Percentiles rank a stretch among this genome's conserved stretches.
phyloP scores from a whole-genome alignment of 1,140 invertebrate genomes.

The Tetramorium parvispinum region DNA sequence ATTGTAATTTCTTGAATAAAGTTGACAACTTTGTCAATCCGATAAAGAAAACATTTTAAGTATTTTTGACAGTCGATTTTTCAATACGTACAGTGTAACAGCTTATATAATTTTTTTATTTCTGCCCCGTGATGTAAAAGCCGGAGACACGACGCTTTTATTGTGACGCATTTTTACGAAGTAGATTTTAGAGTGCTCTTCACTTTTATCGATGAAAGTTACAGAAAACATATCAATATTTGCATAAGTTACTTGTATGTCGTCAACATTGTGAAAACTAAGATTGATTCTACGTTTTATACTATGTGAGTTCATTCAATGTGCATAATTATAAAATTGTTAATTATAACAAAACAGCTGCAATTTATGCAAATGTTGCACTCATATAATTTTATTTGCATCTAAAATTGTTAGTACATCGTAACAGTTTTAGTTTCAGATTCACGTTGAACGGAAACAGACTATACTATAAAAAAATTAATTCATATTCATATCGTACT shows the following conservation, averaged over 20 bases:
- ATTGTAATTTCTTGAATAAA: background rate
- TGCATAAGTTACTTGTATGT: background rate
- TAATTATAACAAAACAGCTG: background rate
- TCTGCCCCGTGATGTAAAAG: background rate
- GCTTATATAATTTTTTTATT: conserved; percentile 31
- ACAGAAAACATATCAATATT: conserved; percentile 40
- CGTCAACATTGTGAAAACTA: conserved; percentile 7
- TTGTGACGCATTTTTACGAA: conserved; percentile 30
- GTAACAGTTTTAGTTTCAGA: background rate
- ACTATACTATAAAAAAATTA: background rate
- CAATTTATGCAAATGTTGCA: no score
- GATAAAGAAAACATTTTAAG: background rate
- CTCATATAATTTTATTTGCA: background rate
- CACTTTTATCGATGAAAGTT: conserved; percentile 25
- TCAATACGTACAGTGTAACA: background rate
- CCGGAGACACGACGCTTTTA: conserved; percentile 10
- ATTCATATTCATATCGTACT: conserved; percentile 17
- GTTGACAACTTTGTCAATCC: background rate
- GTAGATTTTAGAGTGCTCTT: conserved; percentile 19
- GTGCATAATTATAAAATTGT: background rate
- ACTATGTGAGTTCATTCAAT: background rate
- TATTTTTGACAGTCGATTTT: conserved; percentile 31
- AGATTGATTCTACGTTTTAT: background rate
- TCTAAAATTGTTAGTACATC: conserved; percentile 1
- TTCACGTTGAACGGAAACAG: background rate